Conservation (phyloP, 2,888 invertebrate genomes). For the Aphodius sticticus region DNA sequence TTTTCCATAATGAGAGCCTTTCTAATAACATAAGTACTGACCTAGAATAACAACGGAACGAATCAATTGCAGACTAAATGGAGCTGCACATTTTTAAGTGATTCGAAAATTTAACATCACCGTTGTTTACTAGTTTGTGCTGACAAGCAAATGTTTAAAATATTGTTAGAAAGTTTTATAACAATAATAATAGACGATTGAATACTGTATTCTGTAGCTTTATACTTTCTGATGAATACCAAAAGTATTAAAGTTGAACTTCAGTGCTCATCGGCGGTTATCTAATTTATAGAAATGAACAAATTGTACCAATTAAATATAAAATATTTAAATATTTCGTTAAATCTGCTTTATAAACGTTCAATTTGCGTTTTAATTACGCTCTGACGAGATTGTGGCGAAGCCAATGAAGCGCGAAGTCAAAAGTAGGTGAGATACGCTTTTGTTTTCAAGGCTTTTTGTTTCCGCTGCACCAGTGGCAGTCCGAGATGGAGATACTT, state of each 20-base stretch:
- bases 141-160: background rate
- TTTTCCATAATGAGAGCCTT: background rate
- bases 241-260: too few species aligned
- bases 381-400: background rate
- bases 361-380: background rate
- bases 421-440: conserved; percentile 4
- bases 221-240: too few species aligned
- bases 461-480: background rate
- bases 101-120: background rate
- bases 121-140: background rate
- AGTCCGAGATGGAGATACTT: background rate
- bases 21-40: background rate
- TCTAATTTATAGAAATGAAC: too few species aligned
- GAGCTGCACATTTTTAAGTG: background rate
- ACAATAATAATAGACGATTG: too few species aligned
- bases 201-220: too few species aligned
- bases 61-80: background rate
- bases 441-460: background rate
- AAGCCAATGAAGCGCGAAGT: conserved; percentile 4
- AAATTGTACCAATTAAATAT: too few species aligned
- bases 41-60: background rate
- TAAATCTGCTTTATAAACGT: background rate
- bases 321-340: background rate
- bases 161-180: background rate
- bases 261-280: too few species aligned